These are phyloP conservation scores for Drosophila rhopaloa DNA, from an alignment of 1,140 invertebrate species.

Conservation along the genomic window DNA sequence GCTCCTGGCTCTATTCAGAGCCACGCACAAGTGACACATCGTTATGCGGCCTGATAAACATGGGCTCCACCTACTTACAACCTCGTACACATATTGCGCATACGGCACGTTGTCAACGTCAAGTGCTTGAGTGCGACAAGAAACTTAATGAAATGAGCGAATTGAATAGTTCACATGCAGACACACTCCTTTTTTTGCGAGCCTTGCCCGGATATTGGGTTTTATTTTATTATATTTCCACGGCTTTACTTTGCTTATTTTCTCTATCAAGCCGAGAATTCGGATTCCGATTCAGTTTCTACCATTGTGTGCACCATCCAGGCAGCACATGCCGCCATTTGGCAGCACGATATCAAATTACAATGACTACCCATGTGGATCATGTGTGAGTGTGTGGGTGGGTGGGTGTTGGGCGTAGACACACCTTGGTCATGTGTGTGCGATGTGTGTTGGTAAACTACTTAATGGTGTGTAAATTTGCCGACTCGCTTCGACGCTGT, in stretches of 20 bases:
- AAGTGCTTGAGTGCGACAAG: constrained; percentile 62
- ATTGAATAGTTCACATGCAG: constrained; percentile 67
- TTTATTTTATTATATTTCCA: constrained; percentile 76
- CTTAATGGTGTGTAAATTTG: constrained; percentile 84
- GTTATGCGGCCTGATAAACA: constrained; percentile 75
- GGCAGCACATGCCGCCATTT: constrained; percentile 73
- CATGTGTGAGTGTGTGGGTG: background rate
- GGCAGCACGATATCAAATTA: constrained; percentile 79
- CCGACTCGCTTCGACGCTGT: constrained; percentile 66
- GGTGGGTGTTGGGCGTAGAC: constrained; percentile 14
- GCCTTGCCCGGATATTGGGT: constrained; percentile 52
- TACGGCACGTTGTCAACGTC: constrained; percentile 66
- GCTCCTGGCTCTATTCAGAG: constrained; percentile 32
- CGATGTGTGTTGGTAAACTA: constrained; percentile 72
- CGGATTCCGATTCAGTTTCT: constrained; percentile 21
- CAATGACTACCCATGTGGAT: constrained; percentile 58
- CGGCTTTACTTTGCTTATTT: constrained; percentile 34
- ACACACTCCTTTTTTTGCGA: constrained; percentile 19
- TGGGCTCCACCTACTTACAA: constrained; percentile 27
- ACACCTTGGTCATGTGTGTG: constrained; percentile 5
- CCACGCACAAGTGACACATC: constrained; percentile 70
- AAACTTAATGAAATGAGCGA: constrained; percentile 82
- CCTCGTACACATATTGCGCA: constrained; percentile 59
- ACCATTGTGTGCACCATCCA: constrained; percentile 54
- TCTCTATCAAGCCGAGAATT: constrained; percentile 11